Evolutionary conservation across 2,797 vertebrate genomes (phyloP).

Genomic region (Acestrorhynchus altus): DNA sequence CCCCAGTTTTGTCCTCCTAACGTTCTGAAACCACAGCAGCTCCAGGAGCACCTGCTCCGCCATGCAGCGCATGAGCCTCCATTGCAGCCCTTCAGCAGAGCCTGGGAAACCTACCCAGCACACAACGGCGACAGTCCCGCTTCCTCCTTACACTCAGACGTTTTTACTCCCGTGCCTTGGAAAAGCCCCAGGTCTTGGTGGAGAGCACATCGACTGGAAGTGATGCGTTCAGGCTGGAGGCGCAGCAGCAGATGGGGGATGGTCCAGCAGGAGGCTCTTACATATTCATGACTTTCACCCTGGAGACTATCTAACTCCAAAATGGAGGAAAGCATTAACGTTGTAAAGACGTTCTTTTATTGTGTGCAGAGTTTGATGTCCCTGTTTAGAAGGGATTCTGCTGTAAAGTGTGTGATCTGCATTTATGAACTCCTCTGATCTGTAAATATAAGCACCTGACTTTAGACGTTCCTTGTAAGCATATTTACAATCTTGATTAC

Average conservation of each 20-base stretch:
- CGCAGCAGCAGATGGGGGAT: slow-evolving; percentile 65
- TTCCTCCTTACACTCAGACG: slow-evolving; percentile 15
- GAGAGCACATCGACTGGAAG: slow-evolving; percentile 13
- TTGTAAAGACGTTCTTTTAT: background rate
- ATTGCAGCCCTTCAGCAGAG: background rate
- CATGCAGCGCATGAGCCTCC: background rate
- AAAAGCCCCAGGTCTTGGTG: slow-evolving; percentile 31
- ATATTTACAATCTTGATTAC: too few species aligned
- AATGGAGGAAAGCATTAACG: slow-evolving; percentile 5
- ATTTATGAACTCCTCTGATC: too few species aligned
- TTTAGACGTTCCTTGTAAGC: too few species aligned
- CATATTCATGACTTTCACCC: slow-evolving; percentile 59
- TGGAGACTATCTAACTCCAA: slow-evolving; percentile 9
- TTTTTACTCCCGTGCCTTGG: slow-evolving; percentile 54
- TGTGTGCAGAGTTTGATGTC: background rate
- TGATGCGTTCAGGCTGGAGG: slow-evolving; percentile 1
- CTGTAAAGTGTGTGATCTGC: too few species aligned
- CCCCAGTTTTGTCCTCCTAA: too few species aligned
- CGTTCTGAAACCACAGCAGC: too few species aligned
- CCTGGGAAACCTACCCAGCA: slow-evolving; percentile 65
- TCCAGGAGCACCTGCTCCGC: too few species aligned
- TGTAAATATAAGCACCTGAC: too few species aligned
- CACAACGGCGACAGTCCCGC: slow-evolving; percentile 44
- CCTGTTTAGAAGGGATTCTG: too few species aligned
- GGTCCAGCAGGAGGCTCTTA: slow-evolving; percentile 56